Base-by-base conservation (phyloP, 1,140 invertebrate species). In the Drosophila sechellia region DNA sequence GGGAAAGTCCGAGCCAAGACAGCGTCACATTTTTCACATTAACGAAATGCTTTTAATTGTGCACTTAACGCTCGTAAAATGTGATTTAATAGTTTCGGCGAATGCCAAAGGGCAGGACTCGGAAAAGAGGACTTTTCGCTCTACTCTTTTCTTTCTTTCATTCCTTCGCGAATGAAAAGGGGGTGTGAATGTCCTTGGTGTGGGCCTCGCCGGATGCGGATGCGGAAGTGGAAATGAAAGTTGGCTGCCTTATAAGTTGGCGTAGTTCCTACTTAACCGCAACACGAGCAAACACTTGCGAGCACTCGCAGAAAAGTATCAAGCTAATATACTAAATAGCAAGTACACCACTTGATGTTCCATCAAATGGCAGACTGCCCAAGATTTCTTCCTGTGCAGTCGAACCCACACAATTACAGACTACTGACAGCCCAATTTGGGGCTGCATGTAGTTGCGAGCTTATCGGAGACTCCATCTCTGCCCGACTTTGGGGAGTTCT, bases 1-100 rank as follows among this genome's bases (percentile, higher is more conserved):
- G 45, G 40, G 15, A 13, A n/a, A 42, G 25, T 34, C 34, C 22
- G 39, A 45, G 50, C 49, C 63, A 70, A 81, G 54, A 77, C 71
- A 74, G 74, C 61, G 79, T 61, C 83, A 78, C 79, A 86, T 76
- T 87, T 86, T 86, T 79, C 64, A 78, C 83, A 86, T 86, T 86
- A 81, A 86, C 83, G 84, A 87, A 87, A 87, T 87, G 83, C 79
- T 87, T 87, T 87, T 87, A 87, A 87, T 87, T 89, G 83, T 87
- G 83, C 83, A 87, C 83, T 87, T 87, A 87, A 87, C 79, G 84
- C 83, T 89, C 83, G 84, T 89, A 87, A 87, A 87, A 87, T 87
- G 84, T 87, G 83, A 87, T 87, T 87, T 87, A 87, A 87, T 87
- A 89, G 83, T 87, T 89, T 76, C 72, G 69, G 72, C 56, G 59